Percentiles rank a stretch among this genome's conserved stretches.
These are phyloP conservation scores for Alauda arvensis DNA, from an alignment of 2,797 vertebrate genomes.

Conservation along the genomic window DNA sequence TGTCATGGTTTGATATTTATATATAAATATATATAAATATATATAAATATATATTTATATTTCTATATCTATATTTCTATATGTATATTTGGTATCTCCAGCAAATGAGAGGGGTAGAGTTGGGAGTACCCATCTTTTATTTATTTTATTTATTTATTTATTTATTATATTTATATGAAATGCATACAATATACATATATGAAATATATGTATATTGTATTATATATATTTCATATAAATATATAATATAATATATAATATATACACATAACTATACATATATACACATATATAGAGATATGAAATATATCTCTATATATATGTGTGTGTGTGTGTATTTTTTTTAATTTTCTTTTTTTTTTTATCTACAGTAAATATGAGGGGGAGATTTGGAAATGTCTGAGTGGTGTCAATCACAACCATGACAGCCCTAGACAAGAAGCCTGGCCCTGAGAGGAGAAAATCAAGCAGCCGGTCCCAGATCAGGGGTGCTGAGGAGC, in stretches of 20 bases:
- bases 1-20: too few relatives aligned
- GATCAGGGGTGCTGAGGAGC: neutral
- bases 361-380: neutral
- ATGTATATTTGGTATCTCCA: neutral
- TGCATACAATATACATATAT: too few relatives aligned
- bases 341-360: neutral
- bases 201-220: too few relatives aligned
- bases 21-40: neutral
- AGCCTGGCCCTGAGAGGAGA: neutral
- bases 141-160: too few relatives aligned
- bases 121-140: neutral
- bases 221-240: too few relatives aligned
- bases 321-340: fast-evolving
- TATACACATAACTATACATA: too few relatives aligned
- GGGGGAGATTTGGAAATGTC: neutral
- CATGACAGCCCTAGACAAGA: neutral
- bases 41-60: neutral
- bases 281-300: too few relatives aligned
- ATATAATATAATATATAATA: too few relatives aligned
- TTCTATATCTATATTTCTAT: neutral
- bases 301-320: neutral
- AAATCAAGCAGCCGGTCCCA: neutral
- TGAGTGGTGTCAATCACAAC: neutral
- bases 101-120: neutral
- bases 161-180: too few relatives aligned